phyloP scores from a whole-genome alignment of 2,113 vertebrate genomes.

The Salvator merianae region DNA sequence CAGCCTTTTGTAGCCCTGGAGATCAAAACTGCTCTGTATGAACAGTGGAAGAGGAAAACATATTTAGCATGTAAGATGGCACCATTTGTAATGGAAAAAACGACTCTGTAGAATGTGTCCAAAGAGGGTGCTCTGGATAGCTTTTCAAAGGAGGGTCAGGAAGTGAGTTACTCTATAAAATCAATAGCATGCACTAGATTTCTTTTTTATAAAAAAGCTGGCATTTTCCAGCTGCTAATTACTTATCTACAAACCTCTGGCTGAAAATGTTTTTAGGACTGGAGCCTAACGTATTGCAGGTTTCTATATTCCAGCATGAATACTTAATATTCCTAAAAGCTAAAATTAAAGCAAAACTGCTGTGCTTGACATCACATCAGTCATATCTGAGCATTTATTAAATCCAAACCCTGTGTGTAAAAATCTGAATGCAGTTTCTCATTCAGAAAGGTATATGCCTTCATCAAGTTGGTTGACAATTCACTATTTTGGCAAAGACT shows the following conservation, averaged over 20 bases:
- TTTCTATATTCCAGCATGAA: not conserved
- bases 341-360: not conserved
- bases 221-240: not conserved
- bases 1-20: accelerated
- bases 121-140: not conserved
- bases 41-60: not conserved
- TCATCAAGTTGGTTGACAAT: too few relatives aligned
- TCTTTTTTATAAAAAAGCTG: not conserved
- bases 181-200: not conserved
- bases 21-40: not conserved
- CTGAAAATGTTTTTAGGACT: slow-evolving; percentile 2
- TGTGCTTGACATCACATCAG: not conserved
- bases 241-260: not conserved
- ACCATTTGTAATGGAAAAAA: not conserved
- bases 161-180: not conserved
- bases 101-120: not conserved
- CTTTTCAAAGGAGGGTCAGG: not conserved
- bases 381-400: not conserved
- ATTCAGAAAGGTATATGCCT: not conserved
- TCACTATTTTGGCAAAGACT: too few relatives aligned
- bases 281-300: not conserved
- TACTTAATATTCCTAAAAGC: not conserved
- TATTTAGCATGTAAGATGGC: not conserved
- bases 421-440: not conserved
- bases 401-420: not conserved